Percentiles rank a stretch among this genome's conserved stretches.
phyloP scores from a whole-genome alignment of 2,797 vertebrate genomes.

The Gastrophryne carolinensis region DNA sequence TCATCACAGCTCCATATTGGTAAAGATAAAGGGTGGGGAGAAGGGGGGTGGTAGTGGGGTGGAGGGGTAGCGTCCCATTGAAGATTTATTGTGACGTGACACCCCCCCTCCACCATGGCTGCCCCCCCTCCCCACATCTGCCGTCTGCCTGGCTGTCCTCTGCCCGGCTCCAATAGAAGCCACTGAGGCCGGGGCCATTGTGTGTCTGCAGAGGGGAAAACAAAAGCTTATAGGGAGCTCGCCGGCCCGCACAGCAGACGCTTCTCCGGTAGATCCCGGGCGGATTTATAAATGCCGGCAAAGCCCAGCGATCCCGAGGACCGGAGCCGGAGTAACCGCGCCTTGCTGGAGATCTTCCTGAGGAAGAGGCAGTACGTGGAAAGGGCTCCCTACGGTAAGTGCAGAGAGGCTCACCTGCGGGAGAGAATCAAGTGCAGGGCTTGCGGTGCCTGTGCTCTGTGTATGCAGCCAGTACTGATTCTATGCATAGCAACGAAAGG shows the following conservation, averaged over 20 bases:
- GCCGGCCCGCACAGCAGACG: not conserved
- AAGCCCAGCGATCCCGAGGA: conserved; percentile 14
- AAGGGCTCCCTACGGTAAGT: conserved; percentile 17
- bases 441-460: no score
- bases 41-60: no score
- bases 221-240: conserved; percentile 49
- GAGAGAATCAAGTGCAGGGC: no score
- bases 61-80: conserved; percentile 2
- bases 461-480: no score
- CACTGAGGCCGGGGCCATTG: conserved; percentile 49
- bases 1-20: no score
- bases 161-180: conserved; percentile 47
- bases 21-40: no score
- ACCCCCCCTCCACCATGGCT: not conserved
- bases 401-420: no score
- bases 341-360: conserved; percentile 45
- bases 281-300: conserved; percentile 16
- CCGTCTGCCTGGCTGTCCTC: conserved; percentile 42
- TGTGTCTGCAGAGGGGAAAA: conserved; percentile 46
- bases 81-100: conserved; percentile 40
- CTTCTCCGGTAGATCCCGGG: not conserved
- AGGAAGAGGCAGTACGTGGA: conserved; percentile 21
- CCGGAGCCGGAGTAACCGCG: conserved; percentile 42
- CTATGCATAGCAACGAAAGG: no score
- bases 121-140: conserved; percentile 52